Conservation (phyloP, 2,797 vertebrate species). For the Graptemys geographica region DNA sequence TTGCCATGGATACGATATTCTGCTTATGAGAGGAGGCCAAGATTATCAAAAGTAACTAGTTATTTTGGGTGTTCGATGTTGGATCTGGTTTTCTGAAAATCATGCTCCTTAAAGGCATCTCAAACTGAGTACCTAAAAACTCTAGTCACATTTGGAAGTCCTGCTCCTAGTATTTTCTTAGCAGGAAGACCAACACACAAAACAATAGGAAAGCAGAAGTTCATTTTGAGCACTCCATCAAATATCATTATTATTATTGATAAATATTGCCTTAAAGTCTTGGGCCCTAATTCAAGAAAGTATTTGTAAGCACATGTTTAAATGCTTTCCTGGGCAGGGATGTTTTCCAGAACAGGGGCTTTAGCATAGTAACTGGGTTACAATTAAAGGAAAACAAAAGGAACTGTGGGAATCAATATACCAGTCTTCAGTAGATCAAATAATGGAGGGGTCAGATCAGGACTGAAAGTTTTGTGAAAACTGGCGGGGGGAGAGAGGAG, state of each 20-base stretch:
- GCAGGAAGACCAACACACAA: not conserved
- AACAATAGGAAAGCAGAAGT: not conserved
- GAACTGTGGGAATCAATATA: not conserved
- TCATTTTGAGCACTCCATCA: not conserved
- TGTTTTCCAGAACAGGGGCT: not conserved
- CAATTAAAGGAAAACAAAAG: not conserved
- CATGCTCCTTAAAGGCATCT: not conserved
- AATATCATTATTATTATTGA: not conserved
- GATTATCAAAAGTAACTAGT: conserved; percentile 15
- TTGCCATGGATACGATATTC: not conserved
- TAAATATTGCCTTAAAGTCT: conserved; percentile 13
- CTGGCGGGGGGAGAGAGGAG: not conserved
- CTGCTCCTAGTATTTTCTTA: not conserved
- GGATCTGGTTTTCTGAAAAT: conserved; percentile 41
- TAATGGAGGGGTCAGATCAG: not conserved
- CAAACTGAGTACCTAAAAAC: not conserved
- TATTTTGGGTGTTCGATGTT: not conserved
- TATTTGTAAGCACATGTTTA: not conserved
- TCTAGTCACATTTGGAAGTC: not conserved
- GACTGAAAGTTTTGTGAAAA: not conserved
- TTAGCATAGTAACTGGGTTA: not conserved
- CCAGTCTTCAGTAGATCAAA: not conserved
- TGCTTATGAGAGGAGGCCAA: not conserved
- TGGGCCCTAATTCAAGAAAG: not conserved
- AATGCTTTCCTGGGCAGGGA: not conserved